Percentiles rank a stretch among this genome's conserved stretches.
These are phyloP conservation scores for Morpho helenor DNA, from an alignment of 2,888 invertebrate species.

Conservation along the genomic window DNA sequence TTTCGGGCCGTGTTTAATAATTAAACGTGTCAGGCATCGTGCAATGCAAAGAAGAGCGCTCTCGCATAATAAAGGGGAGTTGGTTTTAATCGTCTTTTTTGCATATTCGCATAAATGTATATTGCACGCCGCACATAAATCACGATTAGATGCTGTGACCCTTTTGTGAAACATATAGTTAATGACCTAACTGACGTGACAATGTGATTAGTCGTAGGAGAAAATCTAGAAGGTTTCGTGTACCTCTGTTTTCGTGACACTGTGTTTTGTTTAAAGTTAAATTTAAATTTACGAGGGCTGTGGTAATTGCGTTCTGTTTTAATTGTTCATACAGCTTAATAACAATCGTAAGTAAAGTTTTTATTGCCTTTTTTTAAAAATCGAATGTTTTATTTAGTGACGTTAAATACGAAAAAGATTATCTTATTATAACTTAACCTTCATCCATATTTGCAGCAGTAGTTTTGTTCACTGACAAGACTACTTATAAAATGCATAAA, in stretches of 20 bases:
- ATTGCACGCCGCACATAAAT: slow-evolving; percentile 47
- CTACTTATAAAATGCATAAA: not conserved
- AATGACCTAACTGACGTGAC: slow-evolving; percentile 53
- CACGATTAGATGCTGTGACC: slow-evolving; percentile 41
- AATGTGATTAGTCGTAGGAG: slow-evolving; percentile 18
- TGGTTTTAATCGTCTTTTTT: slow-evolving; percentile 33
- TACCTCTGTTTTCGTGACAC: not conserved
- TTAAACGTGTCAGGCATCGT: slow-evolving; percentile 58
- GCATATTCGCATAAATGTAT: slow-evolving; percentile 30
- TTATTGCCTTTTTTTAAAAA: too few relatives aligned
- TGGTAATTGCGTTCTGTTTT: slow-evolving; percentile 11
- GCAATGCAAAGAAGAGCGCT: slow-evolving; percentile 76
- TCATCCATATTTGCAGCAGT: too few relatives aligned
- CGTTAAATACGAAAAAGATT: too few relatives aligned
- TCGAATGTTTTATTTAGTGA: too few relatives aligned
- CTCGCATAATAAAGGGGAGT: slow-evolving; percentile 74
- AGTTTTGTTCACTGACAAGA: too few relatives aligned
- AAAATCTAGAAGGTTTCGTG: not conserved
- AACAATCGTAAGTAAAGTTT: not conserved
- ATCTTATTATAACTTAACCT: too few relatives aligned
- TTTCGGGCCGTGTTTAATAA: slow-evolving; percentile 47
- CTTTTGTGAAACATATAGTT: slow-evolving; percentile 44
- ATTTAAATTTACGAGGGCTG: not conserved
- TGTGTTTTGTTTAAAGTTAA: slow-evolving; percentile 2
- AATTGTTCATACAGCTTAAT: slow-evolving; percentile 6